phyloP scores from a whole-genome alignment of 2,797 vertebrate genomes.

The Sandelia bainsii region DNA sequence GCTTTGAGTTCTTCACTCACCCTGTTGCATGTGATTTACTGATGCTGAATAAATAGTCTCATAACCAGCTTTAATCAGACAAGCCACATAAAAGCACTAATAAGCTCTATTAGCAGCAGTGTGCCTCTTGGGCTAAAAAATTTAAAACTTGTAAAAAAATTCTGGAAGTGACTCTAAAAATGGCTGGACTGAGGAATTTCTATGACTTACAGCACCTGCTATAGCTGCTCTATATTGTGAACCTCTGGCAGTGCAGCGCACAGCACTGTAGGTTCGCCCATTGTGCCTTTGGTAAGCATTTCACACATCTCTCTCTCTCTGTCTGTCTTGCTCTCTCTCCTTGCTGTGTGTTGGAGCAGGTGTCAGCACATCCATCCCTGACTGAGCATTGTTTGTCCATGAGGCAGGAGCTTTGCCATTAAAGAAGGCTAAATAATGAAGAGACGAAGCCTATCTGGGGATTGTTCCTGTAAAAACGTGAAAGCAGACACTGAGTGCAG shows the following conservation, averaged over 20 bases:
- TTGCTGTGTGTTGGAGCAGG: constrained; percentile 55
- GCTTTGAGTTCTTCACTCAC: constrained; percentile 6
- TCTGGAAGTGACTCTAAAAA: constrained; percentile 28
- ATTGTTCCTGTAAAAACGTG: constrained; percentile 24
- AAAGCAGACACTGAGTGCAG: background rate
- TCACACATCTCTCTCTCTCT: constrained; percentile 39
- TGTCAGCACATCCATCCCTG: constrained; percentile 74
- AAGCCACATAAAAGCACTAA: constrained; percentile 35
- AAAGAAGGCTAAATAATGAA: constrained; percentile 61
- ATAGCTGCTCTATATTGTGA: constrained; percentile 51
- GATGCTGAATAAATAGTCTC: constrained; percentile 44
- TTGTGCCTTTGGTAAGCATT: constrained; percentile 67
- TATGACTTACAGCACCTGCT: constrained; percentile 45
- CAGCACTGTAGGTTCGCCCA: constrained; percentile 62
- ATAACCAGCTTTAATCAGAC: constrained; percentile 57
- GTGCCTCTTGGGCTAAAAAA: constrained; percentile 31
- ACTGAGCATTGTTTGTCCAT: constrained; percentile 62
- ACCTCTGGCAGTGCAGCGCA: constrained; percentile 58
- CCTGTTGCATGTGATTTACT: constrained; percentile 38
- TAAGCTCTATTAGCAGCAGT: constrained; percentile 41
- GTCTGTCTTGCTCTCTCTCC: constrained; percentile 22
- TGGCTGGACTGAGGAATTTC: constrained; percentile 26
- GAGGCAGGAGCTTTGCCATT: constrained; percentile 46
- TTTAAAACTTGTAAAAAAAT: constrained; percentile 30
- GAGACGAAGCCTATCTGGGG: constrained; percentile 35